A percentile compares a stretch with the other conserved stretches of the same genome.
Evolutionary conservation across 2,888 invertebrate genomes (phyloP).

Genomic region (Phymatocera aterrima): DNA sequence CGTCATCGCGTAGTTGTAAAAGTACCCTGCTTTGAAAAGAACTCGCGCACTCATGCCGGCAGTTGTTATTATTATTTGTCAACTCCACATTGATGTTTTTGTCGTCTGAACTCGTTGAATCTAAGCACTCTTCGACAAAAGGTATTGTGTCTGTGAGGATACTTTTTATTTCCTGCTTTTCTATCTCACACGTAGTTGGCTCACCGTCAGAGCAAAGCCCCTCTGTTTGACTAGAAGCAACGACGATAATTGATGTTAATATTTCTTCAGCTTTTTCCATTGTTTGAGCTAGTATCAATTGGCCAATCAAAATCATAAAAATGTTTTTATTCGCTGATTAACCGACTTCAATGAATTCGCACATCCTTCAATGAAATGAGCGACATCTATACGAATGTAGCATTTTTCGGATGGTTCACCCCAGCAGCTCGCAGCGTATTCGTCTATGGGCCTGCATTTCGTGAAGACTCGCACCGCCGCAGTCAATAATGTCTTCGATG

Average conservation of each 20-base stretch:
- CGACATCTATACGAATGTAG: constrained; percentile 51
- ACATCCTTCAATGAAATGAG: constrained; percentile 52
- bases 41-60: not conserved
- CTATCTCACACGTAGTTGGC: too few relatives aligned
- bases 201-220: too few relatives aligned
- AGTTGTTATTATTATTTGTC: not conserved
- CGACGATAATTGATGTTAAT: too few relatives aligned
- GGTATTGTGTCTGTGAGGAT: too few relatives aligned
- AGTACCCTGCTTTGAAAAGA: too few relatives aligned
- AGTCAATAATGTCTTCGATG: not conserved
- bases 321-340: constrained; percentile 35
- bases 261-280: not conserved
- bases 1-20: too few relatives aligned
- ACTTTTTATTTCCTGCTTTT: too few relatives aligned
- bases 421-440: not conserved
- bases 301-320: constrained; percentile 49
- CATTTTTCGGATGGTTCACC: not conserved
- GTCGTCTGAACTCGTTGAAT: too few relatives aligned
- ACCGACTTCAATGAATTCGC: constrained; percentile 47
- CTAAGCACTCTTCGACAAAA: too few relatives aligned
- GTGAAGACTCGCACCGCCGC: not conserved
- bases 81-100: not conserved
- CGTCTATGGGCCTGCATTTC: not conserved
- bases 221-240: too few relatives aligned
- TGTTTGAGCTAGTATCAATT: constrained; percentile 19